Evolutionary conservation across 1,140 invertebrate genomes (phyloP).

Genomic region (Anastrepha obliqua): DNA sequence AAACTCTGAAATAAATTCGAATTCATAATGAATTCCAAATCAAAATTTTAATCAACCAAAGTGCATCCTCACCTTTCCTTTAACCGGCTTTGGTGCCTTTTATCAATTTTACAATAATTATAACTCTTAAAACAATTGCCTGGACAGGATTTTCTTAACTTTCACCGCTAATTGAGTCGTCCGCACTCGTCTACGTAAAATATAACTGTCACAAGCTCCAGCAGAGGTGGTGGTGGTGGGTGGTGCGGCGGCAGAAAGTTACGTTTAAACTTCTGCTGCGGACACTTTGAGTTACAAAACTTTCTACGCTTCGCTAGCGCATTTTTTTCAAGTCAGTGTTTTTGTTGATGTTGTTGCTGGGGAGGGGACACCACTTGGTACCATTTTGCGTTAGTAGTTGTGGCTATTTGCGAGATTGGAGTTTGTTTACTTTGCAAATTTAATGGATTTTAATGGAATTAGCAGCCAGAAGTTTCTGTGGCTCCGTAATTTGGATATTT

Average conservation of each 20-base stretch:
- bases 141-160: slow-evolving; percentile 29
- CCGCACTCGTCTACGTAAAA: too few species aligned
- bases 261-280: background rate
- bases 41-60: background rate
- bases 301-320: background rate
- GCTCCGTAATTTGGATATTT: background rate
- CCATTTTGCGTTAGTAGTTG: background rate
- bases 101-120: slow-evolving; percentile 16
- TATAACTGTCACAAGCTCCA: too few species aligned
- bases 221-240: background rate
- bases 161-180: background rate
- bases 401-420: background rate
- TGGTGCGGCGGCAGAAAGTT: background rate
- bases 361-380: too few species aligned
- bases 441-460: slow-evolving; percentile 34
- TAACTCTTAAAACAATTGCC: background rate
- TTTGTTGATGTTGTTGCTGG: background rate
- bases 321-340: background rate
- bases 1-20: too few species aligned
- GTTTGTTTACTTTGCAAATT: slow-evolving; percentile 6
- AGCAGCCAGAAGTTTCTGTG: slow-evolving; percentile 7
- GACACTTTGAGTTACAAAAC: background rate
- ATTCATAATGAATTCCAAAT: too few species aligned
- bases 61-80: background rate
- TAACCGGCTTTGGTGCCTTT: background rate